phyloP scores from a whole-genome alignment of 1,140 invertebrate genomes.

The Akabosia matsudoensis region DNA sequence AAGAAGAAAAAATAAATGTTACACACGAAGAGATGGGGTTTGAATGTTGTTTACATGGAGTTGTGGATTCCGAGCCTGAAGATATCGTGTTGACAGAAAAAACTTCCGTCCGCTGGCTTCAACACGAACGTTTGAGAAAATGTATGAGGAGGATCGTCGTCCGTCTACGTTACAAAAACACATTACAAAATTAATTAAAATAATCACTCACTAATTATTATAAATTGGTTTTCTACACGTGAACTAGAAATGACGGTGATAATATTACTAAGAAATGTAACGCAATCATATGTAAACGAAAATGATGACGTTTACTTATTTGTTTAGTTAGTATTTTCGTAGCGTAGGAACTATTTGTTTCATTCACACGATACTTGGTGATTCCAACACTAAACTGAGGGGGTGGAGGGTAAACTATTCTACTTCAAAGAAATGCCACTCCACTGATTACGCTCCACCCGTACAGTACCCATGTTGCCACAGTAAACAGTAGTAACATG shows the following conservation, averaged over 20 bases:
- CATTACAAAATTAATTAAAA: not conserved
- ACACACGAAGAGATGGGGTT: not conserved
- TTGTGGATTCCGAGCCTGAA: conserved; percentile 88
- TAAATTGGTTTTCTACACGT: not conserved
- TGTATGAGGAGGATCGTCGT: conserved; percentile 85
- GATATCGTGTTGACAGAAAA: conserved; percentile 88
- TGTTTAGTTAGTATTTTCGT: no score
- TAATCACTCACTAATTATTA: not conserved
- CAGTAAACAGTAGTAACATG: no score
- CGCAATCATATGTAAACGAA: no score
- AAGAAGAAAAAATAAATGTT: not conserved
- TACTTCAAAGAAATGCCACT: no score
- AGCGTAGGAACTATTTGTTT: no score
- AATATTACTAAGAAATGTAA: no score
- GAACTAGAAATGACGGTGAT: no score
- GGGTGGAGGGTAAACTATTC: no score
- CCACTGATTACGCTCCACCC: no score
- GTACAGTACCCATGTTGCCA: conserved; percentile 6
- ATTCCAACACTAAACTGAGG: no score
- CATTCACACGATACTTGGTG: no score
- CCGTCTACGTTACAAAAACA: conserved; percentile 62
- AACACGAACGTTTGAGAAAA: conserved; percentile 88
- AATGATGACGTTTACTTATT: no score
- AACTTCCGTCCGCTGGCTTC: conserved; percentile 63
- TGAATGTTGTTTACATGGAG: conserved; percentile 58